Base-by-base conservation (phyloP, 2,113 vertebrate species). In the Ictalurus punctatus region DNA sequence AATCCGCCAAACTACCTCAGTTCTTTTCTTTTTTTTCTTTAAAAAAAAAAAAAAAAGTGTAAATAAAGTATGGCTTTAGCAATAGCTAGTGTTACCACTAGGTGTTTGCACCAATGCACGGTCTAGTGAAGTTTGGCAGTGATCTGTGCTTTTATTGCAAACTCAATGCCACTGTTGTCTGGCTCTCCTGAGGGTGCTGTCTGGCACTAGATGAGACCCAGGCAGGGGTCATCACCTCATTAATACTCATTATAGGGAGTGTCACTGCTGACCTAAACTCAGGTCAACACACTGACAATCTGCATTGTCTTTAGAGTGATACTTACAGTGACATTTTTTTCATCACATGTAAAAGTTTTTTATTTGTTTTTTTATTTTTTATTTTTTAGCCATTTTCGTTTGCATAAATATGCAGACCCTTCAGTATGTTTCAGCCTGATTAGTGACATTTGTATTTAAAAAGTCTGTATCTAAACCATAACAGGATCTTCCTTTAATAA, bases 161-260 rank as follows among this genome's bases (percentile, higher is more conserved):
- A 17, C 82, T 81, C 86, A 34, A 81, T 88, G 87, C 88, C 76
- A 90, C 67, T 37, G 52, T 54, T 69, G 84, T 87, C 88, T 84
- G 58, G 69, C 83, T 91, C 65, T 85, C 82, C 73, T 73, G 89
- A 82, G 90, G 85, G 86, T 86, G 88, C 86, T 84, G 89, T 92
- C 90, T 84, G 91, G 87, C 89, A 91, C 83, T n/a, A 88, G 87
- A 69, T 76, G 80, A 87, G 67, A 88, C 84, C 71, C 83, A 87
- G 44, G 63, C 87, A 79, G 89, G 86, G 85, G 84, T 89, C 90
- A 89, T 89, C 84, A 80, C 79, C 85, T 86, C 78, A 87, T 89
- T 90, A 88, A 52, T 84, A 80, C 83, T 52, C 34, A 84, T 30
- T 44, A 83, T 83, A 74, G 1, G 25, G 9, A 52, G 21, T 12